These are phyloP conservation scores for Belonocnema kinseyi DNA, from an alignment of 1,140 invertebrate genomes.

Conservation along the genomic window DNA sequence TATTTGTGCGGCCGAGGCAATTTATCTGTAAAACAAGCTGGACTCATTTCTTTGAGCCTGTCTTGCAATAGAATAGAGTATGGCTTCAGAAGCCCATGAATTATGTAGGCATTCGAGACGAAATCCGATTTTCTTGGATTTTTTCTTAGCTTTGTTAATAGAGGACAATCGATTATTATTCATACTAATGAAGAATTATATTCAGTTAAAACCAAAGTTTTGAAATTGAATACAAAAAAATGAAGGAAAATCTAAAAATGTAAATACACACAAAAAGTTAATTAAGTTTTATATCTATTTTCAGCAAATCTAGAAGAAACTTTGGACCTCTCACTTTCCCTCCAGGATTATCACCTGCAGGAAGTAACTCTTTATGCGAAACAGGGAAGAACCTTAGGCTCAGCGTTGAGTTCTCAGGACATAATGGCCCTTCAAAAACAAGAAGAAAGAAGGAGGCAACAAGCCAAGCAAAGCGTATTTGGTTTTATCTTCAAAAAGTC, in stretches of 20 bases:
- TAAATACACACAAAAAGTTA: not conserved
- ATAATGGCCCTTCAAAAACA: slow-evolving; percentile 80
- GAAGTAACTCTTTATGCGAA: slow-evolving; percentile 80
- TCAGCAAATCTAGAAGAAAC: slow-evolving; percentile 80
- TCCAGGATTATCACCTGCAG: slow-evolving; percentile 82
- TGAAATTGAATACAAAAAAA: not conserved
- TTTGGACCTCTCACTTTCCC: slow-evolving; percentile 76
- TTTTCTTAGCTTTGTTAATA: slow-evolving; percentile 13
- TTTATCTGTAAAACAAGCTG: slow-evolving; percentile 20
- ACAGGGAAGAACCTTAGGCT: slow-evolving; percentile 72
- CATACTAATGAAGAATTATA: not conserved
- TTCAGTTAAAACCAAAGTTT: not conserved
- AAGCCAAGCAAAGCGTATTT: slow-evolving; percentile 75
- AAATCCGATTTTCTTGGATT: slow-evolving; percentile 55
- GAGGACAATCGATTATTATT: slow-evolving; percentile 22
- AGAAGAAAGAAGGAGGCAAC: slow-evolving; percentile 76
- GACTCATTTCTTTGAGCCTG: slow-evolving; percentile 45
- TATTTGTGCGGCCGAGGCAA: not conserved
- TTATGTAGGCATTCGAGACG: slow-evolving; percentile 21
- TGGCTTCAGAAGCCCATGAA: slow-evolving; percentile 61
- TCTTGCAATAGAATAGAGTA: slow-evolving; percentile 43
- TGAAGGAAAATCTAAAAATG: too few relatives aligned
- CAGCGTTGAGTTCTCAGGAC: slow-evolving; percentile 79
- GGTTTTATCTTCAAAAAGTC: slow-evolving; percentile 77
- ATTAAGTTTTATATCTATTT: slow-evolving; percentile 45